A percentile compares a stretch with the other conserved stretches of the same genome.
Evolutionary conservation across 2,888 invertebrate genomes (phyloP).

Genomic region (Ceraclea dissimilis): DNA sequence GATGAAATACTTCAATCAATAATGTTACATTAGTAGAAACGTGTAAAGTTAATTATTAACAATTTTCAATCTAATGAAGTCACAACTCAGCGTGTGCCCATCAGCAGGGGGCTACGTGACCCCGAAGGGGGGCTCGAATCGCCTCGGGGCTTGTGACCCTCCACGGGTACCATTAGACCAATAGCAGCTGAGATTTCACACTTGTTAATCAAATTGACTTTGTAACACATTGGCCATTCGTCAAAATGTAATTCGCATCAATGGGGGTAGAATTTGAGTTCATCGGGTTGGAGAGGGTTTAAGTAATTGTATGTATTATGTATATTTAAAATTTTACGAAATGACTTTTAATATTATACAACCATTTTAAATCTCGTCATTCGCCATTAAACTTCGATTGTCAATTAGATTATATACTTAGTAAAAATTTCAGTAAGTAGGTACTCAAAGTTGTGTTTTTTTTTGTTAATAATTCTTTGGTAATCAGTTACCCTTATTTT

Average conservation of each 20-base stretch:
- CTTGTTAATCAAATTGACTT: slow-evolving; percentile 11
- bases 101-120: background rate
- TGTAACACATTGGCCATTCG: slow-evolving; percentile 5
- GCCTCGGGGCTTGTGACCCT: background rate
- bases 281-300: background rate
- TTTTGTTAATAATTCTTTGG: too few relatives aligned
- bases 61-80: slow-evolving; percentile 7
- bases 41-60: slow-evolving; percentile 1
- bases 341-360: too few relatives aligned
- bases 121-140: slow-evolving; percentile 4
- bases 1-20: too few relatives aligned
- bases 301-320: too few relatives aligned
- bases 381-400: too few relatives aligned
- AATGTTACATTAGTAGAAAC: too few relatives aligned
- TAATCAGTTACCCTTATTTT: too few relatives aligned
- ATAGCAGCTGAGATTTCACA: slow-evolving; percentile 3
- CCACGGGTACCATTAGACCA: slow-evolving; percentile 3
- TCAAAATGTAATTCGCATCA: slow-evolving; percentile 2
- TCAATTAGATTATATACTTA: too few relatives aligned
- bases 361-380: too few relatives aligned
- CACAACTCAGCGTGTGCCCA: slow-evolving; percentile 11
- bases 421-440: too few relatives aligned
- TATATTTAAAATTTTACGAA: too few relatives aligned
- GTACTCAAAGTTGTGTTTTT: too few relatives aligned
- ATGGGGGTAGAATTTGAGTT: background rate